Evolutionary conservation across 2,797 vertebrate species (phyloP).

Genomic region (Chrosomus eos): DNA sequence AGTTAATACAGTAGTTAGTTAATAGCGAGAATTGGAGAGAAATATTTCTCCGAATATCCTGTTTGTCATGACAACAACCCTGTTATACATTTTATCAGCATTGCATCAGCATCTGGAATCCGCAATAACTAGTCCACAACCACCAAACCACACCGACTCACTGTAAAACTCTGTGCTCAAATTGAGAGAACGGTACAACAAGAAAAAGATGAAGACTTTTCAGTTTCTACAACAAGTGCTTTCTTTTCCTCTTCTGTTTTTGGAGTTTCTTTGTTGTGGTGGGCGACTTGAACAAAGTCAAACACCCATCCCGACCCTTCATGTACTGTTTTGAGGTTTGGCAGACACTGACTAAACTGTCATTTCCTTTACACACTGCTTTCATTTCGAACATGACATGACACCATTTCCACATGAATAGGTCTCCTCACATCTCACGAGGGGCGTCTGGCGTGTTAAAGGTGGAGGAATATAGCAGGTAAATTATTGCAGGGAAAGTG

Average conservation of each 20-base stretch:
- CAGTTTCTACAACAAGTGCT: not conserved
- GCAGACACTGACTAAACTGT: slow-evolving; percentile 45
- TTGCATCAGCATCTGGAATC: not conserved
- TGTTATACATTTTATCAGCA: not conserved
- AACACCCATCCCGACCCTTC: slow-evolving; percentile 22
- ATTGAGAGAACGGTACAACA: not conserved
- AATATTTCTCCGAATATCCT: not conserved
- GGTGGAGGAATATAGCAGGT: slow-evolving; percentile 56
- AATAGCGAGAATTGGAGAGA: too few species aligned
- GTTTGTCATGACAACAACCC: not conserved
- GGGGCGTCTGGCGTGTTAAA: slow-evolving; percentile 49
- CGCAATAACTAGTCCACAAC: not conserved
- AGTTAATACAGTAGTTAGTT: too few species aligned
- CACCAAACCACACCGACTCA: not conserved
- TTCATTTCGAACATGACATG: slow-evolving; percentile 53
- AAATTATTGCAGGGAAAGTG: slow-evolving; percentile 52
- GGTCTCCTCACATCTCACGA: slow-evolving; percentile 36
- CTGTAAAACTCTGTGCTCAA: not conserved
- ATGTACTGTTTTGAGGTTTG: slow-evolving; percentile 37
- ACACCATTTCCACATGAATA: slow-evolving; percentile 56
- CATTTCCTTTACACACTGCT: slow-evolving; percentile 44
- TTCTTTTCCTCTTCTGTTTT: slow-evolving; percentile 23
- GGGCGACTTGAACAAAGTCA: slow-evolving; percentile 35
- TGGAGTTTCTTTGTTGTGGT: slow-evolving; percentile 26
- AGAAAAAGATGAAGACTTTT: not conserved